Conservation (phyloP, 2,888 invertebrate genomes). For the Coecobrya sp. region DNA sequence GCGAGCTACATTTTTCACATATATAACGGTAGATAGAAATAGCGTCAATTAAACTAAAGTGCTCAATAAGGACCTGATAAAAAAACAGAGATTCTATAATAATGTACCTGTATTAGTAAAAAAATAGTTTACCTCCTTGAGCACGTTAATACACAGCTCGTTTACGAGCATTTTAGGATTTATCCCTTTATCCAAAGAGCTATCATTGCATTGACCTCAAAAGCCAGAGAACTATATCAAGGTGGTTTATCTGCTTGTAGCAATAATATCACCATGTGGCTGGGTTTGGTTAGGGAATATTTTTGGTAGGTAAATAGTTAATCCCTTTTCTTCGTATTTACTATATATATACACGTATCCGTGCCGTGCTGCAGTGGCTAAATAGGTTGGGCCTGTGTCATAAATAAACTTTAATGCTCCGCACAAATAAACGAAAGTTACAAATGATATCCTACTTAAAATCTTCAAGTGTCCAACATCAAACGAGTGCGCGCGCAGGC, state of each 20-base stretch:
- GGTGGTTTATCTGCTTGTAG: slow-evolving; percentile 27
- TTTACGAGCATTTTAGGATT: slow-evolving; percentile 35
- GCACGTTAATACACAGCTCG: not conserved
- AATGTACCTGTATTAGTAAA: not conserved
- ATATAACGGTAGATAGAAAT: not conserved
- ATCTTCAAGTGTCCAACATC: not conserved
- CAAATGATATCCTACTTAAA: slow-evolving; percentile 44
- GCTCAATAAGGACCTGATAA: not conserved
- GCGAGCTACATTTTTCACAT: not conserved
- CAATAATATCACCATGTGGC: slow-evolving; percentile 31
- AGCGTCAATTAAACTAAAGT: slow-evolving; percentile 44
- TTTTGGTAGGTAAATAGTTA: slow-evolving; percentile 6
- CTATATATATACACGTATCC: not conserved
- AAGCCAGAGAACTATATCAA: slow-evolving; percentile 75
- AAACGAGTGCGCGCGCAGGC: not conserved
- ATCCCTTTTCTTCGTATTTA: slow-evolving; percentile 10
- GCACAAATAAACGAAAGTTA: slow-evolving; percentile 54
- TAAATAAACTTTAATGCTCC: slow-evolving; percentile 56
- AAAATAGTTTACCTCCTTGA: not conserved
- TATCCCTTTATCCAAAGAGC: slow-evolving; percentile 56
- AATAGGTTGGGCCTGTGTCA: slow-evolving; percentile 63
- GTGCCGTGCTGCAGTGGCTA: slow-evolving; percentile 30
- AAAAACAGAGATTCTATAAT: not conserved
- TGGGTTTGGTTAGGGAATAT: not conserved
- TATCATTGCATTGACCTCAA: slow-evolving; percentile 72